phyloP scores from a whole-genome alignment of 1,140 invertebrate genomes.

The Heliconius hewitsoni region DNA sequence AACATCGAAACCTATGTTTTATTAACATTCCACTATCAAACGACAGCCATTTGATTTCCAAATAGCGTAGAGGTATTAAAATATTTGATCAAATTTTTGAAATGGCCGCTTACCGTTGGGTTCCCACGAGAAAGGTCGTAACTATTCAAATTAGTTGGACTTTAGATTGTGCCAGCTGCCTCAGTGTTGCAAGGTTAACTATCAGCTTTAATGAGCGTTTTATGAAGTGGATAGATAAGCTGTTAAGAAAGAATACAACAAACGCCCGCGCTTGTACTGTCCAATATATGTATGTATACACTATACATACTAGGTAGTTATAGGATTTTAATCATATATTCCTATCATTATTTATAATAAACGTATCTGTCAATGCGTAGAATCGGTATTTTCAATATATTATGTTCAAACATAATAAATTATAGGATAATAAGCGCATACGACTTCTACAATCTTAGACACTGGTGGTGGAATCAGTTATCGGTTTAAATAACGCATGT shows the following conservation, averaged over 20 bases:
- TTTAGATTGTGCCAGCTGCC: conserved; percentile 33
- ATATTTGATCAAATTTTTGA: conserved; percentile 47
- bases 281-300: too few relatives aligned
- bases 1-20: conserved; percentile 25
- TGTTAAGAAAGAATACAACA: conserved; percentile 15
- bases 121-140: conserved; percentile 52
- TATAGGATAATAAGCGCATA: neutral
- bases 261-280: neutral
- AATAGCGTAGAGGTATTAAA: conserved; percentile 34
- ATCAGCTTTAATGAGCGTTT: conserved; percentile 22
- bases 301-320: neutral
- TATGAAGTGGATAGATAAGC: conserved; percentile 26
- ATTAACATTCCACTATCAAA: conserved; percentile 26
- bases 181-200: conserved; percentile 38
- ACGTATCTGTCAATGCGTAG: neutral
- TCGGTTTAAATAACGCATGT: neutral
- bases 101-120: conserved; percentile 33
- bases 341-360: neutral
- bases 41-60: conserved; percentile 23
- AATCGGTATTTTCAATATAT: conserved; percentile 3
- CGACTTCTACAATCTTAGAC: neutral
- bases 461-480: neutral
- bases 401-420: neutral
- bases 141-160: conserved; percentile 49
- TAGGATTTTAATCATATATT: neutral